A percentile compares a stretch with the other conserved stretches of the same genome.
Evolutionary conservation across 2,797 vertebrate species (phyloP).

Genomic region (Sebastes kiyomatsui): DNA sequence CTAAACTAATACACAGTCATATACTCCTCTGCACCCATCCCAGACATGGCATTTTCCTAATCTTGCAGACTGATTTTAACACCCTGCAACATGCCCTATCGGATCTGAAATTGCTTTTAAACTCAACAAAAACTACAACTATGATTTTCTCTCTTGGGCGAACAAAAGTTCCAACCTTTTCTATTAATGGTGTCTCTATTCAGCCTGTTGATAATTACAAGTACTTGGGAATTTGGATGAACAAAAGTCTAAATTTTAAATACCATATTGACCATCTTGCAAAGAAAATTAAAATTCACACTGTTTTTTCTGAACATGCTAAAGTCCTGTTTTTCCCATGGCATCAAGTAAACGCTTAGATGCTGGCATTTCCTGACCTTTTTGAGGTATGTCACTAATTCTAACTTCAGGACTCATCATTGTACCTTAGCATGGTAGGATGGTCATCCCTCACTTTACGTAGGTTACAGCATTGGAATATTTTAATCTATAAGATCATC

Average conservation of each 20-base stretch:
- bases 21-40: not conserved
- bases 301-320: not conserved
- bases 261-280: not conserved
- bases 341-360: no score
- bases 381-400: not conserved
- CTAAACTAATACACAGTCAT: not conserved
- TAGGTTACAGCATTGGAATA: not conserved
- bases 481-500: not conserved
- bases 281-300: not conserved
- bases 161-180: no score
- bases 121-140: no score
- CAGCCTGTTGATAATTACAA: not conserved
- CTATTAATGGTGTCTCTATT: not conserved
- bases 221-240: not conserved
- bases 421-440: not conserved
- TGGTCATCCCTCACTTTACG: not conserved
- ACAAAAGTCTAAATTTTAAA: not conserved
- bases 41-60: no score
- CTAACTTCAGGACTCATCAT: not conserved
- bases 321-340: not conserved
- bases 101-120: no score
- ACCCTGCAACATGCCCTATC: not conserved
- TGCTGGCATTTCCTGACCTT: not conserved
- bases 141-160: no score
- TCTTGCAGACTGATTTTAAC: not conserved